A percentile compares a stretch with the other conserved stretches of the same genome.
Conservation (phyloP, 2,113 vertebrate species). For the Chaetorhynchus papuensis region DNA sequence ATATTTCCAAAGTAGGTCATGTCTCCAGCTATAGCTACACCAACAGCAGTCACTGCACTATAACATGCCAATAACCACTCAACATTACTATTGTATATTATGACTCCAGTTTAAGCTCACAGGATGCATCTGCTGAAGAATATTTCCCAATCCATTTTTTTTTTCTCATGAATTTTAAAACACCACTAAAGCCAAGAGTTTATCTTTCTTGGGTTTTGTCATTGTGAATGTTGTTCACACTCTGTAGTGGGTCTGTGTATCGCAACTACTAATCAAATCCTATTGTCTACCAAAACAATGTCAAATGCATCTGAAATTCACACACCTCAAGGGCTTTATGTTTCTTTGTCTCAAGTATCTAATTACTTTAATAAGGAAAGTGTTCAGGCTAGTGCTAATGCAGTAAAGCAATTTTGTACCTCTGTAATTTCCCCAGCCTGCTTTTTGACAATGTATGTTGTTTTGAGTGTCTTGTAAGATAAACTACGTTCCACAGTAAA, state of each 20-base stretch:
- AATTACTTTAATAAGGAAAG: neutral
- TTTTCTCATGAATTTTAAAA: neutral
- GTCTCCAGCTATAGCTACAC: neutral
- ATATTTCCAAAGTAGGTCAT: neutral
- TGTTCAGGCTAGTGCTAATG: neutral
- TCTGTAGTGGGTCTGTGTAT: neutral
- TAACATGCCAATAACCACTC: neutral
- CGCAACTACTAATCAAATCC: neutral
- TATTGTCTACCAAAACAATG: rapidly evolving
- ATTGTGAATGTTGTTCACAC: neutral
- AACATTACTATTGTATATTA: neutral
- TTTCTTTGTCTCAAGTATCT: neutral
- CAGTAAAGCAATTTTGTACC: neutral
- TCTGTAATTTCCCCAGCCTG: constrained; percentile 12
- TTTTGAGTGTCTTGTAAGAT: neutral
- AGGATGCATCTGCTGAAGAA: neutral
- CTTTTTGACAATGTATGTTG: neutral
- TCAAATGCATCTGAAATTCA: neutral
- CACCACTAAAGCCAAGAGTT: neutral
- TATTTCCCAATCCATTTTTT: neutral
- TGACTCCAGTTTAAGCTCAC: neutral
- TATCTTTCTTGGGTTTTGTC: neutral
- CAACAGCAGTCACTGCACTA: neutral
- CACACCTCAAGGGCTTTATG: neutral
- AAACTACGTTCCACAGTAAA: neutral